Evolutionary conservation across 2,888 invertebrate genomes (phyloP).

Genomic region (Steinernema hermaphroditum): DNA sequence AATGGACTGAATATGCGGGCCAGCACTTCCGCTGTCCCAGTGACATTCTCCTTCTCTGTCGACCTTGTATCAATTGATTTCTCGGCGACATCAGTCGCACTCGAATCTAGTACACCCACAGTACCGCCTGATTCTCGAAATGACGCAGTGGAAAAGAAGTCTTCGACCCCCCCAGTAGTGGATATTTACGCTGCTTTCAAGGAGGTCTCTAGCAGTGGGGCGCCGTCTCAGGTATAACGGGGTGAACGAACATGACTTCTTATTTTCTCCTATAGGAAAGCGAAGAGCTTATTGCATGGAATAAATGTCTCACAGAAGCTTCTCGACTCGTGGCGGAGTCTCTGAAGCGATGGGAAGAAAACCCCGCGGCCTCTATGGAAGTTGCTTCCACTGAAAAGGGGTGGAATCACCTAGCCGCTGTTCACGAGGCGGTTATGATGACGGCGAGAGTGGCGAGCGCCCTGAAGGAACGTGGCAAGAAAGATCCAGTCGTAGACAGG

Average conservation of each 20-base stretch:
- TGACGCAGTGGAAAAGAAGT: neutral
- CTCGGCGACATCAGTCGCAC: neutral
- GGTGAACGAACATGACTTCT: neutral
- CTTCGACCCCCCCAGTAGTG: constrained; percentile 2
- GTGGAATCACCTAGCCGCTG: constrained; percentile 33
- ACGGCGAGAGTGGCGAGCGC: neutral
- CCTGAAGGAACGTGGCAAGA: neutral
- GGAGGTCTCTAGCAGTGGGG: constrained; percentile 12
- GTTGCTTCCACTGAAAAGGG: constrained; percentile 50
- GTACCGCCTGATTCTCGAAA: neutral
- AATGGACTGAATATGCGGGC: neutral
- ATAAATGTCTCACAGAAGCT: constrained; percentile 10
- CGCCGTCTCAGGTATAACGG: neutral
- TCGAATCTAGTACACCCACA: neutral
- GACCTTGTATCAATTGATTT: neutral
- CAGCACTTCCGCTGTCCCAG: neutral
- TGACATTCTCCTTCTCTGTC: neutral
- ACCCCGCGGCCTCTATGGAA: constrained; percentile 33
- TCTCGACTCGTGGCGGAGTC: constrained; percentile 16
- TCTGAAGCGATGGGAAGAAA: neutral
- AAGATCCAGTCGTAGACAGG: neutral
- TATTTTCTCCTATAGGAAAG: neutral
- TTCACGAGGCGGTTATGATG: neutral
- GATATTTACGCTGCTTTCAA: constrained; percentile 33
- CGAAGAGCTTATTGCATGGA: constrained; percentile 28